phyloP scores from a whole-genome alignment of 1,140 invertebrate genomes.

The Pseudomyrmex sp. region DNA sequence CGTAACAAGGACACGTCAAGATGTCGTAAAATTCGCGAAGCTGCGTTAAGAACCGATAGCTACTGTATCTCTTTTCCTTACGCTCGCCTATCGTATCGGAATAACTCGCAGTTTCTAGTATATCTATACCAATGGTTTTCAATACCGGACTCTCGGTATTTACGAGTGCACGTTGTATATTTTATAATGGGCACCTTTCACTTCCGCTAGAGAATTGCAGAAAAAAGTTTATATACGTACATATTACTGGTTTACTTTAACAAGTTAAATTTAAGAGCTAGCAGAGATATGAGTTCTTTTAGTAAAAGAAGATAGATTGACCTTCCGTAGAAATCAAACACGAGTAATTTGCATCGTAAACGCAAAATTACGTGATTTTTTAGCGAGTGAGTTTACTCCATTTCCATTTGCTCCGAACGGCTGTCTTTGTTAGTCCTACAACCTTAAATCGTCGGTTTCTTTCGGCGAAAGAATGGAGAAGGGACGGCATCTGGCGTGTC shows the following conservation, averaged over 20 bases:
- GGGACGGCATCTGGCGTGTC: conserved; percentile 57
- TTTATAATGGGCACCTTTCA: conserved; percentile 15
- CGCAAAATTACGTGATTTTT: conserved; percentile 13
- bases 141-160: not conserved
- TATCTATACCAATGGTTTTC: conserved; percentile 1
- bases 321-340: no score
- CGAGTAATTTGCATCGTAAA: not conserved
- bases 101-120: conserved; percentile 5
- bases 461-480: conserved; percentile 47
- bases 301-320: no score
- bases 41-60: conserved; percentile 24
- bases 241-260: no score
- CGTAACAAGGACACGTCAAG: conserved; percentile 10
- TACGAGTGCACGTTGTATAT: no score
- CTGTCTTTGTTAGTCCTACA: conserved; percentile 44
- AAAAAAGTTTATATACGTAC: not conserved
- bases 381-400: not conserved
- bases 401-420: conserved; percentile 28
- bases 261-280: no score
- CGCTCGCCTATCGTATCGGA: not conserved
- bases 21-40: conserved; percentile 21
- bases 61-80: not conserved
- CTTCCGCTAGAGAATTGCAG: conserved; percentile 7
- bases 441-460: conserved; percentile 59
- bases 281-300: no score